phyloP scores from a whole-genome alignment of 2,888 invertebrate genomes.

The Apomyelois bistriatella region DNA sequence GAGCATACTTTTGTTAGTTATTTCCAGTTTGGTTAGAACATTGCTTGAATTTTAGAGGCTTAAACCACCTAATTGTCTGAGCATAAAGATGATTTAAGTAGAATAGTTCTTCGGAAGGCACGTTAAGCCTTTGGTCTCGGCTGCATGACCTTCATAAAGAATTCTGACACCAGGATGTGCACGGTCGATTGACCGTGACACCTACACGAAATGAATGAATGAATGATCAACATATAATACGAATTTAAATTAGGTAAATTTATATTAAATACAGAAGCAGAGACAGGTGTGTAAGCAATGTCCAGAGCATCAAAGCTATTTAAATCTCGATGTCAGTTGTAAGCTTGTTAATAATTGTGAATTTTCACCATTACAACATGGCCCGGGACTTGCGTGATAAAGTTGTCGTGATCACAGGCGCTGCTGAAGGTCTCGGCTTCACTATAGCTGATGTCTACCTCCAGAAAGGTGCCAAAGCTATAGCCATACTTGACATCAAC shows the following conservation, averaged over 20 bases:
- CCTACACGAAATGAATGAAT: too few relatives aligned
- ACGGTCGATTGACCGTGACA: too few relatives aligned
- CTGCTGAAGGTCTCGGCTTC: constrained; percentile 70
- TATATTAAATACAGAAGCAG: background rate
- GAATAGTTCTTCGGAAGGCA: too few relatives aligned
- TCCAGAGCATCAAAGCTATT: background rate
- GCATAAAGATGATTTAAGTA: too few relatives aligned
- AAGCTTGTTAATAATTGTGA: background rate
- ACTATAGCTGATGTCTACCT: constrained; percentile 62
- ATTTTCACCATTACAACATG: background rate
- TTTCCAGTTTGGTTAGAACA: too few relatives aligned
- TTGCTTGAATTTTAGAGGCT: too few relatives aligned
- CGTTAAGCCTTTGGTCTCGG: too few relatives aligned
- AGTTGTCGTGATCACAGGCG: constrained; percentile 58
- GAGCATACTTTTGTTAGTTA: too few relatives aligned
- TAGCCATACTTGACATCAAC: constrained; percentile 44
- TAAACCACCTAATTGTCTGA: too few relatives aligned
- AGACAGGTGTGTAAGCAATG: background rate
- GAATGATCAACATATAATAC: too few relatives aligned
- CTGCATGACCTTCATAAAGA: too few relatives aligned
- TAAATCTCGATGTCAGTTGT: background rate
- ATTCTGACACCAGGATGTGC: too few relatives aligned
- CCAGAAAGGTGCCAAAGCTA: constrained; percentile 48
- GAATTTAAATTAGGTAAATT: background rate
- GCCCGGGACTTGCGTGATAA: constrained; percentile 16